Conservation (phyloP, 2,797 vertebrate species). For the Lycodopsis pacificus region DNA sequence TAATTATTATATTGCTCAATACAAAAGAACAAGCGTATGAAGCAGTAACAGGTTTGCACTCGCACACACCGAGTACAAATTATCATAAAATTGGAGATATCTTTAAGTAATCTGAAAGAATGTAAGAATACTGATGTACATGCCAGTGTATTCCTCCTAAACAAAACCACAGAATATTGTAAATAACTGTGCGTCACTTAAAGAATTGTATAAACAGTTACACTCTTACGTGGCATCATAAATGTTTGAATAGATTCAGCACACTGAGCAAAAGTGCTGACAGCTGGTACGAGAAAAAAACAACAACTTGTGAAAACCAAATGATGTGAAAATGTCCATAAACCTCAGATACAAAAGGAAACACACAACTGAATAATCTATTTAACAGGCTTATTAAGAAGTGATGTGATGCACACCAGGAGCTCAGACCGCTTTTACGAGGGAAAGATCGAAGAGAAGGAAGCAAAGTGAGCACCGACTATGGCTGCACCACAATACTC, state of each 20-base stretch:
- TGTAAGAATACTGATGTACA: no score
- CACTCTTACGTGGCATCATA: not conserved
- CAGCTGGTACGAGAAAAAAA: not conserved
- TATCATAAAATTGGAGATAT: not conserved
- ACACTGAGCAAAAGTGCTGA: not conserved
- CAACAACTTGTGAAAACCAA: not conserved
- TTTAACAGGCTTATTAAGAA: not conserved
- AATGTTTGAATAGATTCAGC: not conserved
- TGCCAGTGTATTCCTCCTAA: not conserved
- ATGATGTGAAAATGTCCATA: constrained; percentile 1
- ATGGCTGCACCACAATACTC: not conserved
- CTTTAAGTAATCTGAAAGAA: constrained; percentile 2
- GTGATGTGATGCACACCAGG: not conserved
- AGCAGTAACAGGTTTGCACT: not conserved
- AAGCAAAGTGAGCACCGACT: not conserved
- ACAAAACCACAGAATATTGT: not conserved
- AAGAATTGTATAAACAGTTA: not conserved
- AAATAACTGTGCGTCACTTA: not conserved
- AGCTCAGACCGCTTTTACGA: not conserved
- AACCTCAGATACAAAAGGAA: not conserved
- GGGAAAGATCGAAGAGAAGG: not conserved
- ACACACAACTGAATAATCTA: not conserved
- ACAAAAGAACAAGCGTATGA: not conserved
- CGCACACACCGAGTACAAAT: not conserved
- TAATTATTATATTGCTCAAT: not conserved